Conservation (phyloP, 2,113 vertebrate species). For the Blennius ocellaris region DNA sequence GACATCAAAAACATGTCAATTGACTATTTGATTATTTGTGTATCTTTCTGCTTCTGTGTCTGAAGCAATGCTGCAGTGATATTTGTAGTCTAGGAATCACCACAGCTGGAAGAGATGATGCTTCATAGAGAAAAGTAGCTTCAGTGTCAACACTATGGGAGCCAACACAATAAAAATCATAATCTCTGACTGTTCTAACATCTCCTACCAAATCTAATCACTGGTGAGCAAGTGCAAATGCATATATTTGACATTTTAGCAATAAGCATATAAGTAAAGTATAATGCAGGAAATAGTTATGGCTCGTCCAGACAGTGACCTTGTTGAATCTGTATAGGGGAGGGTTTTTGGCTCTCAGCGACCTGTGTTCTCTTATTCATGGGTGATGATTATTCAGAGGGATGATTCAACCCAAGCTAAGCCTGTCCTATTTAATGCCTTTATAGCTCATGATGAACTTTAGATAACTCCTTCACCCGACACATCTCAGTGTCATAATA, state of each 20-base stretch:
- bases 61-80: too few species aligned
- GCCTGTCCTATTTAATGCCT: background rate
- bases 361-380: slow-evolving; percentile 66
- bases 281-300: slow-evolving; percentile 37
- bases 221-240: slow-evolving; percentile 6
- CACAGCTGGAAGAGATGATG: too few species aligned
- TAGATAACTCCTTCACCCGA: slow-evolving; percentile 9
- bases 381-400: slow-evolving; percentile 1
- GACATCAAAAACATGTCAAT: too few species aligned
- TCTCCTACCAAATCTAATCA: slow-evolving; percentile 4
- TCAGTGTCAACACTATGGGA: too few species aligned
- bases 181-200: too few species aligned
- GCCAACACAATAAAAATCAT: too few species aligned
- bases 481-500: slow-evolving; percentile 12
- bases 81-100: too few species aligned
- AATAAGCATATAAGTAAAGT: slow-evolving; percentile 47
- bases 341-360: slow-evolving; percentile 33
- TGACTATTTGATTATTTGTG: too few species aligned
- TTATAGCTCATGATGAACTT: slow-evolving; percentile 38
- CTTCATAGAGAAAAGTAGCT: too few species aligned
- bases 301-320: slow-evolving; percentile 38
- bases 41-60: too few species aligned
- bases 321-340: slow-evolving; percentile 50
- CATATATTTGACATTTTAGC: slow-evolving; percentile 27
- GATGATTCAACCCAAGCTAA: slow-evolving; percentile 41